Base-by-base conservation (phyloP, 2,797 vertebrate genomes). In the Neostethus bicornis region DNA sequence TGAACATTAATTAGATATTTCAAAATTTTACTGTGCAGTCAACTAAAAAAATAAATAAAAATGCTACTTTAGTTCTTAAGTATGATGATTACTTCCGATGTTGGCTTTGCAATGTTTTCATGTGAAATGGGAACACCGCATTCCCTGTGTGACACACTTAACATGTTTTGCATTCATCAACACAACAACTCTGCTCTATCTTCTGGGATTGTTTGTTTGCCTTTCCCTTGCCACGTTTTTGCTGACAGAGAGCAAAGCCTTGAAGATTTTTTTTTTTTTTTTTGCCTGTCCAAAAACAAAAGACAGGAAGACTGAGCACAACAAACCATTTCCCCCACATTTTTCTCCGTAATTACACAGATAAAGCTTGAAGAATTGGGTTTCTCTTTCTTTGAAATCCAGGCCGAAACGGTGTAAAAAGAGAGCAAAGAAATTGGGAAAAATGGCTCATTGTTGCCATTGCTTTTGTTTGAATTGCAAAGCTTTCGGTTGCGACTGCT, bases 291-390 rank as follows among this genome's bases (percentile, higher is more conserved):
- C 72, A 81, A 79, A 84, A 80, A 82, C 60, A 81, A 81, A 76
- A 70, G 58, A 10, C 51, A 44, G 19, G 60, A 75, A 77, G 61
- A 71, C 68, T 29, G 55, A 78, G 65, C 73, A 58, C 70, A 76
- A 65, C 81, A 84, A 86, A 81, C 51, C 72, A 50, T 81, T 77
- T 81, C 66, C 51, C 38, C 58, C 62, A 45, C 73, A 77, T 83
- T 84, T 79, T 72, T 79, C 73, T 51, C 67, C 50, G 56, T 81
- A 87, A 84, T 85, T 83, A 87, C 79, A 80, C 74, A 80, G 79
- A 83, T 77, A 78, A 78, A 77, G 73, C 62, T 68, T 13, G 25
- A 61, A 71, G 66, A 80, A 75, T 70, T 68, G 39, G 1, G 1
- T 65, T 73, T 66, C 59, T 66, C 52, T 54, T 51, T 9, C 50